phyloP scores from a whole-genome alignment of 2,797 vertebrate species.

The Hylomyscus alleni region DNA sequence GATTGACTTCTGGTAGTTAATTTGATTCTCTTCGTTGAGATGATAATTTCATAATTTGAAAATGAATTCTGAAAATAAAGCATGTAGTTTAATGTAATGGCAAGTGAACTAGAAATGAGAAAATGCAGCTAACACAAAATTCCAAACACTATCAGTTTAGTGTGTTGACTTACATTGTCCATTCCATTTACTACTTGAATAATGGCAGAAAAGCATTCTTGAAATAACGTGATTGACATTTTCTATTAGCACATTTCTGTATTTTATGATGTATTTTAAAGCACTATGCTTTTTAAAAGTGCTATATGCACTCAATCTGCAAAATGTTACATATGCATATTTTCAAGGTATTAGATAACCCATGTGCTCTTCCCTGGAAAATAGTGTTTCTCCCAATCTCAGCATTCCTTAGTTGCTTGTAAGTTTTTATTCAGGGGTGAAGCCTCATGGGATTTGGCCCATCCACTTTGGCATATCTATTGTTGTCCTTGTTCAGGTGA shows the following conservation, averaged over 20 bases:
- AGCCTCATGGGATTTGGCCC: not conserved
- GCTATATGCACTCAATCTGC: not conserved
- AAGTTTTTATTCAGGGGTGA: not conserved
- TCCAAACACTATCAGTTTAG: too few species aligned
- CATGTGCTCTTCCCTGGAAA: too few species aligned
- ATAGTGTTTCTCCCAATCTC: not conserved
- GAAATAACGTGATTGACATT: not conserved
- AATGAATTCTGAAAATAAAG: constrained; percentile 1
- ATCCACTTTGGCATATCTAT: too few species aligned
- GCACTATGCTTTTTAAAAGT: not conserved
- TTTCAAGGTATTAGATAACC: not conserved
- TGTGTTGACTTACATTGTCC: not conserved
- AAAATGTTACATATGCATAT: not conserved
- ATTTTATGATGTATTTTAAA: not conserved
- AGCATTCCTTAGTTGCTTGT: not conserved
- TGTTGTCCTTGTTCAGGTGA: not conserved
- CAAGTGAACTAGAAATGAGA: not conserved
- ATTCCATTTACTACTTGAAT: not conserved
- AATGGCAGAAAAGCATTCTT: not conserved
- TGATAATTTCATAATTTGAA: not conserved
- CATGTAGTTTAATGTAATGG: not conserved
- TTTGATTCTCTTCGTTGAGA: not conserved
- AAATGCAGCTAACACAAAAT: not conserved
- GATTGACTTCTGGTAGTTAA: not conserved
- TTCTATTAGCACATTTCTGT: not conserved